These are phyloP conservation scores for Drosophila miranda DNA, from an alignment of 1,140 invertebrate species.

Conservation along the genomic window DNA sequence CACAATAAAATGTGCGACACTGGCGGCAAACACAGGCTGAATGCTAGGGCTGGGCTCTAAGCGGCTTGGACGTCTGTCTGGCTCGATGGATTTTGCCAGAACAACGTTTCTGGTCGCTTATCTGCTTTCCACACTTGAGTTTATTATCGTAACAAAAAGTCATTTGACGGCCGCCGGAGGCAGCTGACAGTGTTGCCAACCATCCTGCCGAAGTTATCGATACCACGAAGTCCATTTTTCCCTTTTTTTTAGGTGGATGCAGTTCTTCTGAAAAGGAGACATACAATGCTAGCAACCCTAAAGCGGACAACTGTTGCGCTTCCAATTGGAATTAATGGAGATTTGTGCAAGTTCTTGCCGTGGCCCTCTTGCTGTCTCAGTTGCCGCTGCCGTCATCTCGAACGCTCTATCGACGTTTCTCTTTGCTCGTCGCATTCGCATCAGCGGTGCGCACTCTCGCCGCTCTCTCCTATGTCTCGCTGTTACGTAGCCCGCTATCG, in stretches of 20 bases:
- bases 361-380: background rate
- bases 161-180: constrained; percentile 25
- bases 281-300: too few species aligned
- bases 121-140: constrained; percentile 22
- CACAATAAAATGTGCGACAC: constrained; percentile 49
- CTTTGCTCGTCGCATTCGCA: constrained; percentile 45
- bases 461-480: constrained; percentile 16
- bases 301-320: background rate
- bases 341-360: constrained; percentile 4
- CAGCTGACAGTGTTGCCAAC: constrained; percentile 60
- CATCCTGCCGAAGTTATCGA: constrained; percentile 28
- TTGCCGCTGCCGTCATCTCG: constrained; percentile 23
- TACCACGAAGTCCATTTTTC: constrained; percentile 6
- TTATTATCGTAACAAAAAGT: constrained; percentile 30
- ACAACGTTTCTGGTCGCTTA: constrained; percentile 27
- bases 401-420: constrained; percentile 10
- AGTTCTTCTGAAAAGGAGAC: too few species aligned
- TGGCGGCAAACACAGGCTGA: constrained; percentile 14
- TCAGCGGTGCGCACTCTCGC: constrained; percentile 30
- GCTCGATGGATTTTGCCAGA: constrained; percentile 39
- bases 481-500: constrained; percentile 69
- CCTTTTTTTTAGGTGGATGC: too few species aligned
- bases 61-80: background rate
- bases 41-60: constrained; percentile 23
- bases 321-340: constrained; percentile 8